phyloP scores from a whole-genome alignment of 2,113 vertebrate species.

The Peromyscus maniculatus region DNA sequence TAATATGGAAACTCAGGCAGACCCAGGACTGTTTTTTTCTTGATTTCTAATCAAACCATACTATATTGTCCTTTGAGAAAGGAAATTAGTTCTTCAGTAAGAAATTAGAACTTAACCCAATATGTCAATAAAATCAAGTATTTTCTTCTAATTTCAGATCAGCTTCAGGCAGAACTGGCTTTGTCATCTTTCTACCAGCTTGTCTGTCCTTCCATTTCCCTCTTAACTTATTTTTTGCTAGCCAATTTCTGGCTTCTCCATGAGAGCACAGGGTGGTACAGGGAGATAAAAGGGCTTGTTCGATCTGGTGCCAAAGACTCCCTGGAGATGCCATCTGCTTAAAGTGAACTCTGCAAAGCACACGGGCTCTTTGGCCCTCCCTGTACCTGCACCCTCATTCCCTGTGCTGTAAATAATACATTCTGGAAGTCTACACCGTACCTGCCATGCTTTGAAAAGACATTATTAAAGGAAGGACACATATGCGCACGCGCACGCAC shows the following conservation, averaged over 20 bases:
- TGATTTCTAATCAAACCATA: slow-evolving; percentile 24
- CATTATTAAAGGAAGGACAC: not conserved
- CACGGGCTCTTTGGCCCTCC: not conserved
- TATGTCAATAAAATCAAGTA: not conserved
- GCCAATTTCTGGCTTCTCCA: not conserved
- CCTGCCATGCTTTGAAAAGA: not conserved
- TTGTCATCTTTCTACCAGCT: not conserved
- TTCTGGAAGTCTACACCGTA: not conserved
- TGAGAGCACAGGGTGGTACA: not conserved
- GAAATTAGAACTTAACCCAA: not conserved
- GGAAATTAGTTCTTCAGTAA: slow-evolving; percentile 15
- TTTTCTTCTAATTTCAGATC: not conserved
- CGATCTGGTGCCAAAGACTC: not conserved
- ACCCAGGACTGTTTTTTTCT: not conserved
- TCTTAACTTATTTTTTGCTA: not conserved
- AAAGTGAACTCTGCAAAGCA: too few species aligned
- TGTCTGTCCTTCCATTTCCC: not conserved
- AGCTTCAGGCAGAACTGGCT: not conserved
- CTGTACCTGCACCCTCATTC: not conserved
- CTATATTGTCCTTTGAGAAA: not conserved
- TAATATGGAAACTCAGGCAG: not conserved
- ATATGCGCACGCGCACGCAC: not conserved
- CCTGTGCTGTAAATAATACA: not conserved
- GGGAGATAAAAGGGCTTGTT: not conserved
- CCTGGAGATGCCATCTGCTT: rapidly evolving